Percentiles rank a stretch among this genome's conserved stretches.
These are phyloP conservation scores for Oligia strigilis DNA, from an alignment of 2,888 invertebrate genomes.

Conservation along the genomic window DNA sequence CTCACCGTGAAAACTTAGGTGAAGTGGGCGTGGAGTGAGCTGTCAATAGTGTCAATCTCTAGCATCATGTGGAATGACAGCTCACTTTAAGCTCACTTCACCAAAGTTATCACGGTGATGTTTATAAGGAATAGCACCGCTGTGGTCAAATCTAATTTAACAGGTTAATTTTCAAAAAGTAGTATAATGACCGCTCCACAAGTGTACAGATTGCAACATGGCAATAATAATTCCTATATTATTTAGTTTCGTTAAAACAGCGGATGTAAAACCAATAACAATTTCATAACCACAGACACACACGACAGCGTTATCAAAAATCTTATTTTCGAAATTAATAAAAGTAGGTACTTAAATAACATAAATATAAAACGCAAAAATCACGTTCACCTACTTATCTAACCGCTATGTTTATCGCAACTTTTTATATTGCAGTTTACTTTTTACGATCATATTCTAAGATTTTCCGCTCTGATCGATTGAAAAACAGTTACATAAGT, in stretches of 20 bases:
- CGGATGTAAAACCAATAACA: constrained; percentile 5
- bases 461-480: constrained; percentile 21
- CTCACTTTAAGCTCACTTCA: too few species aligned
- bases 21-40: too few species aligned
- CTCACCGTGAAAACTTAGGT: too few species aligned
- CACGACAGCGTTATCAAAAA: constrained; percentile 8
- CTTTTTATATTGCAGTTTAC: constrained; percentile 25
- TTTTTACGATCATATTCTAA: constrained; percentile 21
- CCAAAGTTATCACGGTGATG: too few species aligned
- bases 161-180: background rate
- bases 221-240: background rate
- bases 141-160: too few species aligned
- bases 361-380: constrained; percentile 25
- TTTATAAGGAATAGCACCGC: too few species aligned
- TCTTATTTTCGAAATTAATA: constrained; percentile 8
- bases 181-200: background rate
- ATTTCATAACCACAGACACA: background rate
- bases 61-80: too few species aligned
- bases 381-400: constrained; percentile 8
- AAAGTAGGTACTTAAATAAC: too few species aligned
- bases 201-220: background rate
- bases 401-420: constrained; percentile 16
- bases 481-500: constrained; percentile 28
- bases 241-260: background rate
- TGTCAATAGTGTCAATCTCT: too few species aligned